Evolutionary conservation across 92 coral and sea anemone species (phyloP).

Genomic region (Heliopora coerulea): DNA sequence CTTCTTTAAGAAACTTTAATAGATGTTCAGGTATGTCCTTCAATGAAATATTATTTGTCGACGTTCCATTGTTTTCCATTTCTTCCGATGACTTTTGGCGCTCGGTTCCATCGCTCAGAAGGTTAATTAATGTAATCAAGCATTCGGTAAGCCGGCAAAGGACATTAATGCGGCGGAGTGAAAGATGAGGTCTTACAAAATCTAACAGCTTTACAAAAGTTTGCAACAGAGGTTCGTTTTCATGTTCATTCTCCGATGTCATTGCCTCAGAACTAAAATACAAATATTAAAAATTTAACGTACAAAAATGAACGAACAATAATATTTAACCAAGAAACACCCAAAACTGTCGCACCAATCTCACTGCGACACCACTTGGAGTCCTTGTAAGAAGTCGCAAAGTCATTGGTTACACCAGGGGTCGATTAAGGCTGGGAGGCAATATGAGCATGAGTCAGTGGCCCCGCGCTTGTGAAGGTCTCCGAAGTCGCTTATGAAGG

Average conservation of each 20-base stretch:
- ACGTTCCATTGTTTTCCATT: neutral
- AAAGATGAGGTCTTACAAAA: neutral
- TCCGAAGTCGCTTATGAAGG: too few relatives aligned
- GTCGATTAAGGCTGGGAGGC: too few relatives aligned
- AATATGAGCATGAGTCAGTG: too few relatives aligned
- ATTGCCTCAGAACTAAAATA: conserved; percentile 2
- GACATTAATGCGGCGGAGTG: neutral
- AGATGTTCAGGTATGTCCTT: conserved; percentile 7
- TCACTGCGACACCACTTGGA: too few relatives aligned
- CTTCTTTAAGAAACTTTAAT: neutral
- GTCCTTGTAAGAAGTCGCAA: too few relatives aligned
- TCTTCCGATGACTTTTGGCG: neutral
- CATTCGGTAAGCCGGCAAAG: conserved; percentile 20
- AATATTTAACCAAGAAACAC: too few relatives aligned
- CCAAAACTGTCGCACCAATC: too few relatives aligned
- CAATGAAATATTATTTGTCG: neutral
- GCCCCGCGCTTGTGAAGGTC: too few relatives aligned
- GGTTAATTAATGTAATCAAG: neutral
- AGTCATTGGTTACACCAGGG: too few relatives aligned
- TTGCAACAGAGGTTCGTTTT: conserved; percentile 6
- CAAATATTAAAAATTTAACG: neutral
- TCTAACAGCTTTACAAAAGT: neutral
- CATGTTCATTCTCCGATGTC: neutral
- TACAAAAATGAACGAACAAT: too few relatives aligned
- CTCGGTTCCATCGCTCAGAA: conserved; percentile 8